Evolutionary conservation across 2,797 vertebrate genomes (phyloP).

Genomic region (Pteronotus mesoamericanus): DNA sequence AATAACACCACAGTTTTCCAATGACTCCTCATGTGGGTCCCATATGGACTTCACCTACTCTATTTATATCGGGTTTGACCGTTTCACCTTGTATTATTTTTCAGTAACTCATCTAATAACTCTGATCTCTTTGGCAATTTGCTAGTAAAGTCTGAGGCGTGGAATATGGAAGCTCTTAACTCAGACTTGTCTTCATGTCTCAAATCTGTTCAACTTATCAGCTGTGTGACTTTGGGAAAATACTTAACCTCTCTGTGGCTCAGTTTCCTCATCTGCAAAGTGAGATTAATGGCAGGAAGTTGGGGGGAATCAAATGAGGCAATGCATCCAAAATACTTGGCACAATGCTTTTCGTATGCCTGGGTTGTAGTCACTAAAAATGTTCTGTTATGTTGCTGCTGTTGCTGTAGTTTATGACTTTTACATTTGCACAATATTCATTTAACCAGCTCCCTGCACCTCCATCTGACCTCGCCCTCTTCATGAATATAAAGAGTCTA

Average conservation of each 20-base stretch:
- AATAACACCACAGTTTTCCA: not conserved
- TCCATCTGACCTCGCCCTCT: constrained; percentile 56
- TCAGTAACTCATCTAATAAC: not conserved
- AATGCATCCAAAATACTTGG: not conserved
- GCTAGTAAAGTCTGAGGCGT: not conserved
- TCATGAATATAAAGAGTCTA: constrained; percentile 65
- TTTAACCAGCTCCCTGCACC: not conserved
- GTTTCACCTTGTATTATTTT: not conserved
- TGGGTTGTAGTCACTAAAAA: not conserved
- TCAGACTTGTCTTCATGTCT: not conserved
- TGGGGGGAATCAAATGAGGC: not conserved
- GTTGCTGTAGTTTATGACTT: not conserved
- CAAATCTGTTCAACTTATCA: not conserved
- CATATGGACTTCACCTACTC: not conserved
- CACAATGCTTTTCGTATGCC: not conserved
- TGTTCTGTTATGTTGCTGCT: not conserved
- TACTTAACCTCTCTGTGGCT: not conserved
- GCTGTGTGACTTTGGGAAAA: not conserved
- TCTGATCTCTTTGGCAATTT: not conserved
- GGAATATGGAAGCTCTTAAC: not conserved
- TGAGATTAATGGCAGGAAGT: not conserved
- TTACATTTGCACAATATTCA: not conserved
- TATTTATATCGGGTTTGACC: not conserved
- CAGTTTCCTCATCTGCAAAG: not conserved
- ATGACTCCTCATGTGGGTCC: not conserved